phyloP scores from a whole-genome alignment of 2,797 vertebrate genomes.

The Malurus splendens region DNA sequence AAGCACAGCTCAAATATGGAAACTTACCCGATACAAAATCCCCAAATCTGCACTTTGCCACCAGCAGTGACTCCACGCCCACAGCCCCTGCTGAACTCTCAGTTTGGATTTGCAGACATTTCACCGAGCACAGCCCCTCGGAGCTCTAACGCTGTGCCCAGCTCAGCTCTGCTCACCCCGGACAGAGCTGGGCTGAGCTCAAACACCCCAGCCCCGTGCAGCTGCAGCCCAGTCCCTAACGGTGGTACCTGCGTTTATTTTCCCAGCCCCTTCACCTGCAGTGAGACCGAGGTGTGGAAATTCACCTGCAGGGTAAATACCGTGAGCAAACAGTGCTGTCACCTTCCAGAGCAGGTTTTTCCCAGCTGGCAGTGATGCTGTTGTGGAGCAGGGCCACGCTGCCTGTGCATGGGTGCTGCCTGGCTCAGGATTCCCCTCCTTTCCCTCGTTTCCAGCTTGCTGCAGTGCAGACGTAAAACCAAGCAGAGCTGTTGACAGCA shows the following conservation, averaged over 20 bases:
- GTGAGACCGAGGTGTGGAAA: neutral
- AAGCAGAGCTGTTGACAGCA: neutral
- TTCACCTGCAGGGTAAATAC: neutral
- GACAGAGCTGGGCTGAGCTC: neutral
- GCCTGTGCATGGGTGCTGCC: fast-evolving
- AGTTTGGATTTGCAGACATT: fast-evolving
- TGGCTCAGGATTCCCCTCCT: neutral
- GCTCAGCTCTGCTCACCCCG: fast-evolving
- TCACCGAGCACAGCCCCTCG: fast-evolving
- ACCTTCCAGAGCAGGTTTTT: neutral
- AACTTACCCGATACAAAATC: neutral
- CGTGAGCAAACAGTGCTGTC: neutral
- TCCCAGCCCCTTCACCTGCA: neutral
- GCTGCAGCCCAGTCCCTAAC: fast-evolving
- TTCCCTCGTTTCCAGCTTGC: neutral
- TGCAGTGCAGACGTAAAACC: fast-evolving
- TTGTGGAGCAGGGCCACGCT: neutral
- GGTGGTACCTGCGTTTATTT: neutral
- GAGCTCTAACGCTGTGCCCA: fast-evolving
- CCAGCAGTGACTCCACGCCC: neutral
- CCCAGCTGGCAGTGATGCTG: neutral
- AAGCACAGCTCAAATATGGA: neutral
- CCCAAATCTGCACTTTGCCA: fast-evolving
- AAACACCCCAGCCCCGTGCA: neutral
- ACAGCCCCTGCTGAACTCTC: neutral